Evolutionary conservation across 2,797 vertebrate species (phyloP), one percentile per base, ranked within the genome.

Genomic region (Mormyrus proboscirostris): DNA sequence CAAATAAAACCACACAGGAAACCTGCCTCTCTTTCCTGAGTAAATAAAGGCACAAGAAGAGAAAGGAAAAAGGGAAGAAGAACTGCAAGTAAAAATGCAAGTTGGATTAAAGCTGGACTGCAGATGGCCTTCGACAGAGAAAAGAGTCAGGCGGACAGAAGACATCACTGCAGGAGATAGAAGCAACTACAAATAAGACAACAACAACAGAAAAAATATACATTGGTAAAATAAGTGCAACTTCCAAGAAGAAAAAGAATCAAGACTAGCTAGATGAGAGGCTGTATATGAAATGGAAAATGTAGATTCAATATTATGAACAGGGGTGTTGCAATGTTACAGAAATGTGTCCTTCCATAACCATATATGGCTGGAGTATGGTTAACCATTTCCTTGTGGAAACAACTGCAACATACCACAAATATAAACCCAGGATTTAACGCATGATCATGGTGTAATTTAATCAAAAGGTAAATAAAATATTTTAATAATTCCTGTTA

Each of bases 31-130:
- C 47, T 14, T 53, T 33, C 50, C 83, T 29, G 10, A n/a, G 22
- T 85, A 85, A 85, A 85, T 85, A 85, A 53, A 86, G 84, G 47
- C 76, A 82, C 33, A 73, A 38, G 33, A 73, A 47, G 41, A 82
- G 41, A 82, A 47, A 82, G 76, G 76, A 47, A 53, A 86, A 33
- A 14, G 49, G 82, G 83, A 85, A 86, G 51, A 51, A 86, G 14
- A 86, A 51, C 49, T 86, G 84, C 84, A 86, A 51, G 84, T 86
- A 86, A 29, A 33, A 29, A 86, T 22, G 83, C 22, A 55, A 86
- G 14, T 12, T 51, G 50, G 29, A 51, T 51, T 55, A 86, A 86
- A 51, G 47, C 47, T 51, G 83, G 22, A 33, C 14, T 86, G 47
- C 49, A 51, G 47, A 53, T 84, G 41, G 82, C 41, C 41, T 50